Evolutionary conservation across 2,113 vertebrate genomes (phyloP).

Genomic region (Gnathonemus longibarbis): DNA sequence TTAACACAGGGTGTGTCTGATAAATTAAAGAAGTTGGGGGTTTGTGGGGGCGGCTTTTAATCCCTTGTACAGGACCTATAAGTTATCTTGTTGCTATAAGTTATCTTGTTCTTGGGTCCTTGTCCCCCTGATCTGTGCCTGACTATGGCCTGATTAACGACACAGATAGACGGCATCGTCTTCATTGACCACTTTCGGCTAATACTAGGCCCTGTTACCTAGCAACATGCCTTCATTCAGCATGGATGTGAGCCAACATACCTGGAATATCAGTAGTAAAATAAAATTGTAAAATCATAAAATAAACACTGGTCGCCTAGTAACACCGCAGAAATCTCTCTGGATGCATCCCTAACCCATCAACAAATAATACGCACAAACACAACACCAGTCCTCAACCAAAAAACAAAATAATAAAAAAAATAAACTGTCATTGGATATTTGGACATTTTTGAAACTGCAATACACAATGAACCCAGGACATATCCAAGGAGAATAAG

Average conservation of each 20-base stretch:
- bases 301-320: conserved; percentile 9
- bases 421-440: background rate
- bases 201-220: background rate
- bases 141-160: background rate
- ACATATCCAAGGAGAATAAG: background rate
- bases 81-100: background rate
- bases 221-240: background rate
- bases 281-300: background rate
- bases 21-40: conserved; percentile 2
- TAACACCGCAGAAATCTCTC: background rate
- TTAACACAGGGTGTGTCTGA: background rate
- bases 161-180: background rate
- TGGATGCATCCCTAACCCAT: background rate
- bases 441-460: background rate
- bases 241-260: background rate
- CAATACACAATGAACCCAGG: background rate
- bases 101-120: background rate
- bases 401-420: background rate
- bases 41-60: background rate
- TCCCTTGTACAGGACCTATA: background rate
- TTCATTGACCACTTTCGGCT: background rate
- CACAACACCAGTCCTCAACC: background rate
- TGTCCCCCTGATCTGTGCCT: background rate
- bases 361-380: background rate
- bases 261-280: conserved; percentile 1